Conservation (phyloP, 2,888 invertebrate species). For the Lordiphosa andalusiaca region DNA sequence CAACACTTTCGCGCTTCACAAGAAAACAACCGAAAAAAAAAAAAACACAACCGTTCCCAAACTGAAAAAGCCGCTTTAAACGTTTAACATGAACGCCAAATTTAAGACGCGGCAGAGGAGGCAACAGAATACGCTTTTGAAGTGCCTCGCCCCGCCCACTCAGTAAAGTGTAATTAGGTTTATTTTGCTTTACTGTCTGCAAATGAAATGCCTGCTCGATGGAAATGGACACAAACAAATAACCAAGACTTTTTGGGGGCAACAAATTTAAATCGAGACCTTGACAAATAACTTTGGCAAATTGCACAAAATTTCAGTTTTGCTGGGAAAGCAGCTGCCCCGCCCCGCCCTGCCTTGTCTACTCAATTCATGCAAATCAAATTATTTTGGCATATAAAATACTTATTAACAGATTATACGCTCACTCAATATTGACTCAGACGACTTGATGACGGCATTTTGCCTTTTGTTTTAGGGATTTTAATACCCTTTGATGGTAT, state of each 20-base stretch:
- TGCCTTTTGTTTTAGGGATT: too few species aligned
- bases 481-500: too few species aligned
- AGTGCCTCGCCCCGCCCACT: conserved; percentile 22
- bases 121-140: conserved; percentile 54
- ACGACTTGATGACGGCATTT: background rate
- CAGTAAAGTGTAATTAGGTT: conserved; percentile 70
- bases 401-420: conserved; percentile 46
- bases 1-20: conserved; percentile 49
- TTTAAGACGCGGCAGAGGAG: conserved; percentile 11
- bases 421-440: conserved; percentile 24
- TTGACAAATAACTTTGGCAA: too few species aligned
- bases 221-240: background rate
- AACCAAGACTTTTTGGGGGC: conserved; percentile 1
- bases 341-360: background rate
- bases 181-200: conserved; percentile 54
- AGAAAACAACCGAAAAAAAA: conserved; percentile 21
- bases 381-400: conserved; percentile 63
- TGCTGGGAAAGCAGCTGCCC: too few species aligned
- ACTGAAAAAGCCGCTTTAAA: conserved; percentile 53
- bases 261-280: conserved; percentile 1
- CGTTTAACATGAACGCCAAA: conserved; percentile 59
- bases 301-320: background rate
- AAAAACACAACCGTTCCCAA: conserved; percentile 40
- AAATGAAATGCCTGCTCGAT: conserved; percentile 34
- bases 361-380: conserved; percentile 53